Evolutionary conservation across 2,113 vertebrate genomes (phyloP), one percentile per base, ranked within the genome.

Genomic region (Sceloporus undulatus): DNA sequence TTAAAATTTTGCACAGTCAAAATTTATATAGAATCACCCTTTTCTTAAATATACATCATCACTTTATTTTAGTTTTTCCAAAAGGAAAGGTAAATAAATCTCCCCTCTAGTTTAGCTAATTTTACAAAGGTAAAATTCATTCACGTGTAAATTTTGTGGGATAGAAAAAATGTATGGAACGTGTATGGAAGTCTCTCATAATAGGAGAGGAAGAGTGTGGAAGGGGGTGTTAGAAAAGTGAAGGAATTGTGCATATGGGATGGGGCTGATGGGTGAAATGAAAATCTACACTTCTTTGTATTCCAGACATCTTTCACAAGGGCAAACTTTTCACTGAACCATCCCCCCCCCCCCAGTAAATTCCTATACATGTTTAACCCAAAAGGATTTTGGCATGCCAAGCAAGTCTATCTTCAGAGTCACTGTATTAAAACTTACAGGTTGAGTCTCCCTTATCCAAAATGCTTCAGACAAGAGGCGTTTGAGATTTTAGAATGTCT

Each of bases 61-160:
- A 25, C 56, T 56, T 34, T 40, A 4, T 62, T n/a, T n/a, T n/a
- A n/a, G n/a, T 59, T 52, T 78, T 48, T 21, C 18, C 25, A 79
- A 34, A 74, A 87, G 65, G 27, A 73, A 65, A 48, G 38, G 38
- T 73, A 25, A 40, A 52, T 52, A 82, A 82, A 88, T 68, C 54
- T 75, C 19, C 23, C 70, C 16, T 68, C 71, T 68, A 52, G 3
- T 14, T 59, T 40, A 34, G 29, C 34, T 62, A 75, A 42, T 79
- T 88, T 40, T 77, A 54, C 59, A 66, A 76, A 18, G 19, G 19
- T 42, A 82, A 68, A 76, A 66, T 27, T n/a, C 56, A 29, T 77
- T 56, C 74, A 34, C 56, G 27, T 29, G 40, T 9, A 62, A 52
- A 76, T 71, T 79, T 48, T 52, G 19, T 27, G 56, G 86, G 27